Percentiles rank a stretch among this genome's conserved stretches.
phyloP scores from a whole-genome alignment of 2,113 vertebrate species.

The Callocephalon fimbriatum region DNA sequence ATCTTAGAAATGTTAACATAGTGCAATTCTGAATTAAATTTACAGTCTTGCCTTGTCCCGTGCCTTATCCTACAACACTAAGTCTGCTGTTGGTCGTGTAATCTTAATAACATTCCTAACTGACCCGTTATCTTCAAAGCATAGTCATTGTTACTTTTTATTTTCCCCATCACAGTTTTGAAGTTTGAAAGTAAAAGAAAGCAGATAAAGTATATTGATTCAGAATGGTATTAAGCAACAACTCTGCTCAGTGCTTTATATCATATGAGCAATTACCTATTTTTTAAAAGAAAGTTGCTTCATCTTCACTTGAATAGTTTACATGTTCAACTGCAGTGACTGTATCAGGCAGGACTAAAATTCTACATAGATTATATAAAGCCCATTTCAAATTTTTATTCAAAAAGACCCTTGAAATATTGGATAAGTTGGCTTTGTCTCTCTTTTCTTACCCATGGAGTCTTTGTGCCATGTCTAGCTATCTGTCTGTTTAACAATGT shows the following conservation, averaged over 20 bases:
- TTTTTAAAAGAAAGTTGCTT: neutral
- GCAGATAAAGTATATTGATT: neutral
- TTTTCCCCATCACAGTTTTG: neutral
- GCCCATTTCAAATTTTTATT: neutral
- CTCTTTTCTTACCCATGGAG: neutral
- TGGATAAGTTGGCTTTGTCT: neutral
- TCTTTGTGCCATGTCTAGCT: neutral
- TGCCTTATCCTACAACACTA: neutral
- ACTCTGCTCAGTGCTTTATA: neutral
- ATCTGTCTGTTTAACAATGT: constrained; percentile 6
- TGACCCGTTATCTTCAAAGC: neutral
- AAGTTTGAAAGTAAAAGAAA: neutral
- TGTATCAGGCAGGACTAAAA: neutral
- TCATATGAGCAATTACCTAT: neutral
- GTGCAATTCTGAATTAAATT: neutral
- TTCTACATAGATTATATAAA: neutral
- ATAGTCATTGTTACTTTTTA: neutral
- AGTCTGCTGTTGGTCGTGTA: neutral
- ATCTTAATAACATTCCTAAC: neutral
- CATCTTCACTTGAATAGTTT: neutral
- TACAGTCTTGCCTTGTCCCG: neutral
- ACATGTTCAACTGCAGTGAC: neutral
- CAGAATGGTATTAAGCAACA: neutral
- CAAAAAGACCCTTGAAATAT: neutral
- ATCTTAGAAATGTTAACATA: neutral